Evolutionary conservation across 2,797 vertebrate species (phyloP), one percentile per base, ranked within the genome.

Genomic region (Mus caroli): DNA sequence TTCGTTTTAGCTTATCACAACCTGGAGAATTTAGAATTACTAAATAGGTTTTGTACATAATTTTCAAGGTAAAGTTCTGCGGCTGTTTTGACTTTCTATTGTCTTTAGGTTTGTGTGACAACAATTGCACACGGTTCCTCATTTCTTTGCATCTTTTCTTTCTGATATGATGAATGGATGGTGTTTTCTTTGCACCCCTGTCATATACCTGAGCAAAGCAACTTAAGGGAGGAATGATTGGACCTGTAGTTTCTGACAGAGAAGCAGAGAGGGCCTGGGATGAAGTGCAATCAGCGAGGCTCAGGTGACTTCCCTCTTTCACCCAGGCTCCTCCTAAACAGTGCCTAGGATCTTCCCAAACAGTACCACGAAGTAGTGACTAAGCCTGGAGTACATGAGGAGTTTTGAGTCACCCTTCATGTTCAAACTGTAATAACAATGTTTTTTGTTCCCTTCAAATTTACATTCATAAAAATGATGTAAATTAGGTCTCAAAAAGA

Each of bases 41-140:
- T 52, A 88, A 84, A 69, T n/a, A 80, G 26, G 31, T 80, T 94
- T 58, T 28, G 24, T 75, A 90, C 91, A n/a, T 86, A 89, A 89
- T 82, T 92, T 95, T n/a, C 12, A 83, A 11, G 7, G 52, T 10
- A 54, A 92, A 26, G 69, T 37, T 6, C 14, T 77, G 86, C 28
- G 37, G 3, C 37, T 75, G 77, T 69, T 89, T 26, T 52, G 37
- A 56, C 46, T 92, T 95, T 73, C 3, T 46, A 13, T 73, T 82
- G 31, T 64, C 78, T 94, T 40, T 93, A 71, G 15, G 82, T 92
- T 91, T 92, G 54, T 78, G 58, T 1, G 37, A 71, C 43, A 69
- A 28, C 10, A 4, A 86, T 24, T 6, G 0, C 62, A 28, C 50
- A 50, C 0, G 19, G 71, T 75, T 56, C 7, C 13, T 78, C 87